Base-by-base conservation (phyloP, 2,797 vertebrate species). In the Enteromius treurensis region DNA sequence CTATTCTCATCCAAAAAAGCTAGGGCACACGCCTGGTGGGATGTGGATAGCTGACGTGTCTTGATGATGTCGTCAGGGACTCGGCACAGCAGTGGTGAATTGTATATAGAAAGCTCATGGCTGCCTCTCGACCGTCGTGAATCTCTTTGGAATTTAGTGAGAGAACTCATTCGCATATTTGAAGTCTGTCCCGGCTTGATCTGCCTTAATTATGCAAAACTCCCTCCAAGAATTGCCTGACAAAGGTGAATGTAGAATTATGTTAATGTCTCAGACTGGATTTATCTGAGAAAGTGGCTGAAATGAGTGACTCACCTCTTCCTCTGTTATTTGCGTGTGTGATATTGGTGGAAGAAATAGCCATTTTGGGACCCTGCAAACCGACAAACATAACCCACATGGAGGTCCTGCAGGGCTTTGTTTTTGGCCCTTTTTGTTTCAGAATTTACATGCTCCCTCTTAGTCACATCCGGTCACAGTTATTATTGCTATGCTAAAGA, bases 31-130 rank as follows among this genome's bases (percentile, higher is more conserved):
- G 19, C 49, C 65, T 42, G 23, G 8, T 75, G 47, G n/a, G 34
- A 64, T 79, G n/a, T 34, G 53, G 5, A 40, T 40, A 21, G 29
- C 58, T 74, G 55, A 68, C 49, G 14, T 8, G 9, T 74, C 14
- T 51, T 86, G 86, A 85, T 87, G 82, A 85, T 71, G 79, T 87
- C 64, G 70, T 74, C 8, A 32, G 37, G 65, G 78, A 79, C 82
- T 78, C 37, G 32, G 67, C 49, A 58, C 69, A 17, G 69, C 34
- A 45, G 15, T 76, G n/a, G 32, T 75, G 71, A 34, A 79, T 81
- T 45, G 21, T 82, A 51, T 81, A 55, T 40, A 2, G 17, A 79
- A 78, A 76, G 51, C 76, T 82, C 8, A 45, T 32, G 84, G 69
- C 17, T 83, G 58, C 80, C 85, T 80, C 2, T 29, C 79, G 68